Conservation (phyloP, 1,140 invertebrate genomes). For the Brachystomella parvula region DNA sequence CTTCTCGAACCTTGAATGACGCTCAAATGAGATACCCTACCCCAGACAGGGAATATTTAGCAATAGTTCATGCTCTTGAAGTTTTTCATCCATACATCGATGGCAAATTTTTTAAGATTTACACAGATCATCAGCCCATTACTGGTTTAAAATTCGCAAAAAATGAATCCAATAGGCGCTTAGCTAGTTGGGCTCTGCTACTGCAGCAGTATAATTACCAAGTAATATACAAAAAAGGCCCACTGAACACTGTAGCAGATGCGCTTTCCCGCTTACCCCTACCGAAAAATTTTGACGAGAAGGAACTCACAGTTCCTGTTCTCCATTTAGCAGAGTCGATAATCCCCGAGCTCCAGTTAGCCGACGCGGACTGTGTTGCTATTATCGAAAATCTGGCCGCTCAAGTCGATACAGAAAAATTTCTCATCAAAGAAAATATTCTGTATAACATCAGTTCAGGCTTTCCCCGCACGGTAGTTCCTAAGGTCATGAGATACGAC, state of each 20-base stretch:
- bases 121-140: conserved; percentile 1
- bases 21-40: conserved; percentile 39
- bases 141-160: conserved; percentile 11
- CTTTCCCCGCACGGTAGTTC: background rate
- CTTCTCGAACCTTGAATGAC: conserved; percentile 34
- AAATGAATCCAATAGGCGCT: conserved; percentile 39
- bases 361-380: background rate
- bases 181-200: conserved; percentile 38
- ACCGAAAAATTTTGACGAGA: background rate
- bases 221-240: conserved; percentile 38
- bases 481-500: background rate
- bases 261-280: conserved; percentile 22
- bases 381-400: background rate
- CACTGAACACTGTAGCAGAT: conserved; percentile 34
- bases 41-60: conserved; percentile 41
- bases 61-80: background rate
- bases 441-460: background rate
- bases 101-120: background rate
- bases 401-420: background rate
- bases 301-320: background rate
- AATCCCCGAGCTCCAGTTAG: background rate
- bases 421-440: background rate
- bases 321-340: background rate
- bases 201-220: conserved; percentile 38
- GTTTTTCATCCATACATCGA: background rate